Conservation (phyloP, 2,797 vertebrate genomes). For the Cryptoblepharus egeriae region DNA sequence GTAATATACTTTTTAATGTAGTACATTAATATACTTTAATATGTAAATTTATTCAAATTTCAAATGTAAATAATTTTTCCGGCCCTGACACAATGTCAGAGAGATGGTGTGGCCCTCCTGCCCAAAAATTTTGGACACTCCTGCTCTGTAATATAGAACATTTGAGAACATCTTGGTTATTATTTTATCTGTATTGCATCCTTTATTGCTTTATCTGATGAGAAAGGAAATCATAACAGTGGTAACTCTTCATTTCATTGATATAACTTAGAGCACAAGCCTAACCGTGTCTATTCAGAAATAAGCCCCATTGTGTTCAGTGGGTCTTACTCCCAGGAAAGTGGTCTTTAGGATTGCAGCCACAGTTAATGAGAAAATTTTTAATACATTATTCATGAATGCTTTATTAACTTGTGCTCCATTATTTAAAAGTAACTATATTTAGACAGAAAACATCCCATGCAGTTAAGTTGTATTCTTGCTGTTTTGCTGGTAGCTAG, state of each 20-base stretch:
- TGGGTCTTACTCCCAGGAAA: no score
- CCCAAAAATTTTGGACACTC: background rate
- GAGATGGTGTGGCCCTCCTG: no score
- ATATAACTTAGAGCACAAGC: constrained; percentile 71
- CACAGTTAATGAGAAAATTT: constrained; percentile 80
- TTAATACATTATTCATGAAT: constrained; percentile 86
- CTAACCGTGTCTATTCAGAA: no score
- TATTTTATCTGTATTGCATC: constrained; percentile 50
- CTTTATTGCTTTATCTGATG: constrained; percentile 40
- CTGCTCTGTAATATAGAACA: background rate
- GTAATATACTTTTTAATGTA: no score
- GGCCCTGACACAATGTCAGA: no score
- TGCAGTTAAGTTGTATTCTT: constrained; percentile 67
- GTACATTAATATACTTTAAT: no score
- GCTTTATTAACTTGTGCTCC: constrained; percentile 76
- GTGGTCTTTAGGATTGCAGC: no score
- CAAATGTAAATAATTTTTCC: no score
- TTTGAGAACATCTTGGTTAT: constrained; percentile 34
- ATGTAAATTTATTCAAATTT: no score
- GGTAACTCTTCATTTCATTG: constrained; percentile 58
- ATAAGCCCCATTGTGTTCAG: no score
- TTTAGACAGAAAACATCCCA: constrained; percentile 80
- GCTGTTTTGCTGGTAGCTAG: constrained; percentile 75
- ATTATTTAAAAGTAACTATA: constrained; percentile 85
- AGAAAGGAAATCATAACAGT: background rate